Evolutionary conservation across 2,888 invertebrate species (phyloP).

Genomic region (Trichopria drosophilae): DNA sequence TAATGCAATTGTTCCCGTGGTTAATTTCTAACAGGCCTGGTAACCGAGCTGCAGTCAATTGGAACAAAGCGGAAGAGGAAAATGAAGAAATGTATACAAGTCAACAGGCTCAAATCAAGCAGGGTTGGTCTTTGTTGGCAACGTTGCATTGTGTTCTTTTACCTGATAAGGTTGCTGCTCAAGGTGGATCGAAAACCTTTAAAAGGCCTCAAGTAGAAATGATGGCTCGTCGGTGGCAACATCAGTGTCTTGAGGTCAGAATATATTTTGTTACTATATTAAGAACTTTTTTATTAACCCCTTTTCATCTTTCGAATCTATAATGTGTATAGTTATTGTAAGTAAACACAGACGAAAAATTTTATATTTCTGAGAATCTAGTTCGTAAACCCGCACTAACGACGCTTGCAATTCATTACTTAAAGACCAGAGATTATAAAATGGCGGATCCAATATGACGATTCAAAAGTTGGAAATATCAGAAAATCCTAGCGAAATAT

Average conservation of each 20-base stretch:
- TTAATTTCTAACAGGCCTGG: constrained; percentile 61
- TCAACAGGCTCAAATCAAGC: constrained; percentile 91
- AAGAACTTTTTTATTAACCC: too few species aligned
- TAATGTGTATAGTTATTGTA: too few species aligned
- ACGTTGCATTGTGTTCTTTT: constrained; percentile 94
- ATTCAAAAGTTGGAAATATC: too few species aligned
- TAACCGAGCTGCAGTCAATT: constrained; percentile 66
- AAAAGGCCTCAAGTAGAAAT: constrained; percentile 97
- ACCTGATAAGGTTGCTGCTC: constrained; percentile 84
- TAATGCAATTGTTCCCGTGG: too few species aligned
- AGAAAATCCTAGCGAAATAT: too few species aligned
- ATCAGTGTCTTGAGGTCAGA: constrained; percentile 90
- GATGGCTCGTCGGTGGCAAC: constrained; percentile 97
- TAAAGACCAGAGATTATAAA: too few species aligned
- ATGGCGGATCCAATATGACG: too few species aligned
- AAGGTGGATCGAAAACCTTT: constrained; percentile 73
- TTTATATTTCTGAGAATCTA: too few species aligned
- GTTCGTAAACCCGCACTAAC: too few species aligned
- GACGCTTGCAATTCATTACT: too few species aligned
- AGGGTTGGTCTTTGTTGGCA: constrained; percentile 95
- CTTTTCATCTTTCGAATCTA: too few species aligned
- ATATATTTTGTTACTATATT: constrained; percentile 6
- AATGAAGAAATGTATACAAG: constrained; percentile 81
- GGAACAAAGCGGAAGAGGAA: constrained; percentile 78
- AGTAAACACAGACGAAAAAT: too few species aligned